Conservation (phyloP, 2,888 invertebrate species). For the Sesia apiformis region DNA sequence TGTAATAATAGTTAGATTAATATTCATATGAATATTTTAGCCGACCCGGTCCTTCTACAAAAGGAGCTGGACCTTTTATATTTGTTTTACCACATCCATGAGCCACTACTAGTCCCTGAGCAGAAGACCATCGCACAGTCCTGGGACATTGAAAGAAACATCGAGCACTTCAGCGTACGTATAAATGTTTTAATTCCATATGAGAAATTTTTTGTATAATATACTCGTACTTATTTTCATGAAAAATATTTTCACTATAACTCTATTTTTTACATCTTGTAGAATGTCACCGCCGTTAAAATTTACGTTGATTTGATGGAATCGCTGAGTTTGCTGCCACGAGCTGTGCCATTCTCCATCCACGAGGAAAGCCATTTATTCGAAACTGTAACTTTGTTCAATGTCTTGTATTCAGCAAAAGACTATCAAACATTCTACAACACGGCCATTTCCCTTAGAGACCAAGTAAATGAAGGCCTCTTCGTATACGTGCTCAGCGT, state of each 20-base stretch:
- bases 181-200: not conserved
- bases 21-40: constrained; percentile 33
- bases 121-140: constrained; percentile 57
- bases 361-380: constrained; percentile 71
- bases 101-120: constrained; percentile 71
- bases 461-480: constrained; percentile 80
- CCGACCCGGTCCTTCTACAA: constrained; percentile 58
- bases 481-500: constrained; percentile 78
- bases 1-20: not conserved
- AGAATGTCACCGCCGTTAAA: constrained; percentile 71
- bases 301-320: constrained; percentile 71
- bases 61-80: constrained; percentile 56
- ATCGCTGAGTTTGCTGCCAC: constrained; percentile 68
- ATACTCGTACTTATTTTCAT: not conserved
- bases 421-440: constrained; percentile 81
- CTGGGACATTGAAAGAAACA: constrained; percentile 68
- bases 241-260: not conserved
- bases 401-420: constrained; percentile 80
- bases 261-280: constrained; percentile 16
- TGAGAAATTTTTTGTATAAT: too few relatives aligned
- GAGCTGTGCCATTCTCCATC: constrained; percentile 74
- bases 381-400: constrained; percentile 78
- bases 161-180: constrained; percentile 63
- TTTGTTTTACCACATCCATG: constrained; percentile 69
- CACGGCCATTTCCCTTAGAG: constrained; percentile 80